A percentile compares a stretch with the other conserved stretches of the same genome.
Evolutionary conservation across 1,140 invertebrate genomes (phyloP).

Genomic region (Drosophila biarmipes): DNA sequence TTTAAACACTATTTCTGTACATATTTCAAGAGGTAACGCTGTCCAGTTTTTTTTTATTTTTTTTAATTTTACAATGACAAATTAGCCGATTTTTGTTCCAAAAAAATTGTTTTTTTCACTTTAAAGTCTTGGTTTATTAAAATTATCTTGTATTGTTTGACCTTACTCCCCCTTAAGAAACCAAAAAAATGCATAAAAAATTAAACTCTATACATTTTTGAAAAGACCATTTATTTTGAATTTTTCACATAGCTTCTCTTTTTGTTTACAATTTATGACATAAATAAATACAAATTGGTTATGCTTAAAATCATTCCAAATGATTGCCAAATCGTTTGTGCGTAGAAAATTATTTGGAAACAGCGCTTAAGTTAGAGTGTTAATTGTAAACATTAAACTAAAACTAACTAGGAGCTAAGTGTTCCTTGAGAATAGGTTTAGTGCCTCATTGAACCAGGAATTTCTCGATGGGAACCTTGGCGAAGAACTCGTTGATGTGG

Average conservation of each 20-base stretch:
- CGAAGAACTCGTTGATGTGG: conserved; percentile 81
- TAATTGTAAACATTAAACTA: conserved; percentile 54
- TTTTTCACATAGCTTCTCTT: conserved; percentile 12
- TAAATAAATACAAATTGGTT: conserved; percentile 74
- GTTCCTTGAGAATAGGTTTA: conserved; percentile 17
- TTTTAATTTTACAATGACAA: too few species aligned
- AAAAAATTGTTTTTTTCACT: too few species aligned
- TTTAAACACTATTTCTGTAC: too few species aligned
- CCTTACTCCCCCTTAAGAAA: too few species aligned
- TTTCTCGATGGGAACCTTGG: conserved; percentile 81
- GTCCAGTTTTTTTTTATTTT: too few species aligned
- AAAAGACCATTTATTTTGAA: conserved; percentile 37
- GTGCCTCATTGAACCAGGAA: conserved; percentile 68
- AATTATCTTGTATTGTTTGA: too few species aligned
- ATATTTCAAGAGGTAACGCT: too few species aligned
- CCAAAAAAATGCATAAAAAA: too few species aligned
- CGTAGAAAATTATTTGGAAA: conserved; percentile 71
- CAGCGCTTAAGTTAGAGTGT: conserved; percentile 64
- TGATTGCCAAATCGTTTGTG: conserved; percentile 51
- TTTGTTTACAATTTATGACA: conserved; percentile 38
- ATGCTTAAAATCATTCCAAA: conserved; percentile 39
- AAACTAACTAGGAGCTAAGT: conserved; percentile 67
- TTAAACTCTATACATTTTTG: neutral
- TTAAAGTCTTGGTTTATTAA: too few species aligned
- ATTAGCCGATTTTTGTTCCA: too few species aligned